Percentiles rank a stretch among this genome's conserved stretches.
These are phyloP conservation scores for Gonatopus flavifemur DNA, from an alignment of 1,140 invertebrate genomes.

Conservation along the genomic window DNA sequence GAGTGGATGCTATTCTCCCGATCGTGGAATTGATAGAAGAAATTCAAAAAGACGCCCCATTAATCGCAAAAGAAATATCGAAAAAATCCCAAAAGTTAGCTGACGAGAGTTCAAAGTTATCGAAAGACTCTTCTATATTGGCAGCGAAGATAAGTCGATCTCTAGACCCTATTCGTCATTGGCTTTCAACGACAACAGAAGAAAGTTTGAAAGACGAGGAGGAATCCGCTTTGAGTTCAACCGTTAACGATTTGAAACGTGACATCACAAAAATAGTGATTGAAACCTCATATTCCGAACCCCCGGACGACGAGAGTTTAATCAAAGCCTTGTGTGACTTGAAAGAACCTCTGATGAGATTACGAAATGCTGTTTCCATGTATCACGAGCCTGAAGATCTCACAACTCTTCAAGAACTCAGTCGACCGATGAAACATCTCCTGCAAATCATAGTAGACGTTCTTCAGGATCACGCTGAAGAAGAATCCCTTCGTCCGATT, in stretches of 20 bases:
- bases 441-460: conserved; percentile 24
- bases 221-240: conserved; percentile 16
- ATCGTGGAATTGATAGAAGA: conserved; percentile 41
- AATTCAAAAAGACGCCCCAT: conserved; percentile 34
- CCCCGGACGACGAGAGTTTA: conserved; percentile 29
- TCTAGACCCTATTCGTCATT: conserved; percentile 31
- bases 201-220: conserved; percentile 17
- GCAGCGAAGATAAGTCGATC: conserved; percentile 16
- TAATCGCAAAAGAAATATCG: conserved; percentile 29
- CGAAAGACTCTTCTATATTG: conserved; percentile 3
- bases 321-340: conserved; percentile 30
- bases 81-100: conserved; percentile 21
- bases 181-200: conserved; percentile 27
- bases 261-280: conserved; percentile 31
- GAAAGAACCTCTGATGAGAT: conserved; percentile 27
- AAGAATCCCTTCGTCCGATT: conserved; percentile 22
- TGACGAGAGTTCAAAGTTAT: conserved; percentile 2
- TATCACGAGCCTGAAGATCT: conserved; percentile 27
- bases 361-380: conserved; percentile 24
- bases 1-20: conserved; percentile 15
- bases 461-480: conserved; percentile 18
- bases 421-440: conserved; percentile 31
- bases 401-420: conserved; percentile 21
- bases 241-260: conserved; percentile 27
- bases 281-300: conserved; percentile 34